Base-by-base conservation (phyloP, 2,797 vertebrate species). In the Thaleichthys pacificus region DNA sequence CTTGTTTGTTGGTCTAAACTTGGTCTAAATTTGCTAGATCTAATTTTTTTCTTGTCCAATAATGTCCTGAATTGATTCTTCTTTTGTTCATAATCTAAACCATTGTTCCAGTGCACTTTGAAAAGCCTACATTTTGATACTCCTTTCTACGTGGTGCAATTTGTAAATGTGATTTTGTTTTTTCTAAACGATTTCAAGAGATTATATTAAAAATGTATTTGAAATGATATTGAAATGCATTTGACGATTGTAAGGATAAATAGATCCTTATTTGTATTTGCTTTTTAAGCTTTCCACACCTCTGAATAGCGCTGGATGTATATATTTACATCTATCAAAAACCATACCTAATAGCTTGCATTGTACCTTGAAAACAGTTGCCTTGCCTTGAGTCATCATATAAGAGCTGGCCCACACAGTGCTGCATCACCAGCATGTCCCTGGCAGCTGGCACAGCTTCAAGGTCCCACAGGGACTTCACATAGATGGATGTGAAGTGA, bases 281-380 rank as follows among this genome's bases (percentile, higher is more conserved):
- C 9, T 47, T n/a, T 80, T 77, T 77, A 84, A 84, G 66, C 81
- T 82, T 88, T 87, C 82, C 77, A 84, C 72, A 42, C 64, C 71
- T 84, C 64, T 74, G 30, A 82, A 62, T 19, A 77, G 66, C 4
- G 3, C 61, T 3, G 5, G 81, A 81, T 85, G 68, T 85, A 88
- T 86, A 60, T 75, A 51, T 69, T 56, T 56, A 72, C 70, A 22
- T 58, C 1, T 1, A 19, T 57, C 9, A 42, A 14, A 47, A 47
- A 47, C 42, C 35, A 38, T 38, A 38, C 35, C 42, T 47, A 12
- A 8, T 47, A 12, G 12, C 42, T 47, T 47, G 9, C 12, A 12
- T 11, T 58, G 3, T 21, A 58, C 1, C 56, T 58, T 2, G 19
- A 58, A 21, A 5, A 2, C 56, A 58, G 56, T 5, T 47, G n/a